Evolutionary conservation across 2,888 invertebrate species (phyloP), one percentile per base, ranked within the genome.

Genomic region (Monoplex corrugatus): DNA sequence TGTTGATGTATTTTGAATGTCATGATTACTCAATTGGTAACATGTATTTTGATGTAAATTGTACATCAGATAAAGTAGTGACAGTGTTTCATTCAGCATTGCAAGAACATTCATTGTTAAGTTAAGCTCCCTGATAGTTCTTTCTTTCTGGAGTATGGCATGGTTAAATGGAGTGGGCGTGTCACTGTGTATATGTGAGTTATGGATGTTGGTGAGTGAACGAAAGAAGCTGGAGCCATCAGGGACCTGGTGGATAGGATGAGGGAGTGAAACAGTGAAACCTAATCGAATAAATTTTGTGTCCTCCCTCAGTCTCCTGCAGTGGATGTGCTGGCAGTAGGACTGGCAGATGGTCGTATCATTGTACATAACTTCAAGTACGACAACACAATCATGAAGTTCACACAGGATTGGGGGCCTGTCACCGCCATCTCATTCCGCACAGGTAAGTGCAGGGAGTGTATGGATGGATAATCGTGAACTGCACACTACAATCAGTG

Each of bases 331-430:
- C 97, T 98, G 0, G 99, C 98, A 0, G 97, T 99, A 87, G 99
- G 98, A 6, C 96, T 99, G 90, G 97, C 97, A 0, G 97, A 97
- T 96, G 99, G 99, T 0, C 97, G 97, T 94, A 98, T 99, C 45
- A 96, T 98, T 82, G 95, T 99, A 40, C 98, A 99, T 91, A 99
- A 99, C 96, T 96, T 99, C 32, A 98, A 98, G 94, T 98, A 96
- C 94, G 98, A 99, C 95, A 97, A 98, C 94, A 97, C 97, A 0
- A 94, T 99, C 0, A 97, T 98, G 97, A 97, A 98, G 91, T 98
- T 99, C 95, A 96, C 97, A 8, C 99, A 99, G 96, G 99, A 99
- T 92, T 98, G 98, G 98, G 99, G 99, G 13, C 96, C 97, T 50
- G 98, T 99, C 0, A 98, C 98, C 6, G 97, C 97, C 23, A 97